Conservation (phyloP, 2,797 vertebrate genomes). For the Crenichthys baileyi region DNA sequence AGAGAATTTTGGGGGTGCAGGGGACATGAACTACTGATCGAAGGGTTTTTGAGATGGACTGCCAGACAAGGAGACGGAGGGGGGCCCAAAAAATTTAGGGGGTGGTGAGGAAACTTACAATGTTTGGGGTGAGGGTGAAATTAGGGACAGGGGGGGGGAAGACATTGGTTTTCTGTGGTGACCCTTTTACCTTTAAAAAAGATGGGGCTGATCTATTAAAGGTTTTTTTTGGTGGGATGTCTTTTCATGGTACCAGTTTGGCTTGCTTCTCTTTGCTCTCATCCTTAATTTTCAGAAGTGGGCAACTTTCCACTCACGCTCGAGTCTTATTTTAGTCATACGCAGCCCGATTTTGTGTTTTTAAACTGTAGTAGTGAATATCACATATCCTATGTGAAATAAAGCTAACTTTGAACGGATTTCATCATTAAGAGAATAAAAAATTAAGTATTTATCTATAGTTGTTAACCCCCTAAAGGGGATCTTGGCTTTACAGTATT, state of each 20-base stretch:
- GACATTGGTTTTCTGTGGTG: no score
- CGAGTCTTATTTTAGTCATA: conserved; percentile 1
- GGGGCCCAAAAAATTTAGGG: no score
- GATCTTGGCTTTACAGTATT: not conserved
- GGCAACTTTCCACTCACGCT: not conserved
- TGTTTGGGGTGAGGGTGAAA: no score
- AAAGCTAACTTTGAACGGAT: not conserved
- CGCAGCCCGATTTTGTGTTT: not conserved
- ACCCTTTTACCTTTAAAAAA: no score
- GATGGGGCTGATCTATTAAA: no score
- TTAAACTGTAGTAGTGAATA: not conserved
- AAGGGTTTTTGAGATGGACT: no score
- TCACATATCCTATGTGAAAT: not conserved
- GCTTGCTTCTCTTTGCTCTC: not conserved
- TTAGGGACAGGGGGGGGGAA: no score
- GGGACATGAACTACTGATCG: no score
- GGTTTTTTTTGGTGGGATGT: not conserved
- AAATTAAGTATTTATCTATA: not conserved
- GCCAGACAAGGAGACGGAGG: no score
- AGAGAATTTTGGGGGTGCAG: no score
- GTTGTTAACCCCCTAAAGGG: conserved; percentile 1
- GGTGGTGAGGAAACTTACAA: no score
- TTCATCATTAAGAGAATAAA: conserved; percentile 1
- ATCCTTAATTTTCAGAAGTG: not conserved
- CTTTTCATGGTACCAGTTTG: not conserved